Percentiles rank a stretch among this genome's conserved stretches.
Conservation (phyloP, 2,888 invertebrate genomes). For the Mimas tiliae region DNA sequence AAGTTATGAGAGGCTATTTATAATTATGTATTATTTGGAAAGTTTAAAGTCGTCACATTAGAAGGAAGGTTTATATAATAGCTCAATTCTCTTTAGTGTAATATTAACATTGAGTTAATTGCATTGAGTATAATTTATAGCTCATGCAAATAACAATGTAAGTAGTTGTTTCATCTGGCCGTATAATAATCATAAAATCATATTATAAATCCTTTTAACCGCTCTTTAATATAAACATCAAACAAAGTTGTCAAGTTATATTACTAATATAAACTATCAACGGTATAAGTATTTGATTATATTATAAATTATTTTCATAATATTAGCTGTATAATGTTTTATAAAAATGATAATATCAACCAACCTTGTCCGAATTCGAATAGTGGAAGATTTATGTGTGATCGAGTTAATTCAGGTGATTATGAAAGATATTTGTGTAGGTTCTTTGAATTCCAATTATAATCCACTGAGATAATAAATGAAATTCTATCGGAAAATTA, state of each 20-base stretch:
- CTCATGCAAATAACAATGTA: background rate
- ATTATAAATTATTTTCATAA: background rate
- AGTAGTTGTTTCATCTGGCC: no score
- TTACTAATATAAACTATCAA: background rate
- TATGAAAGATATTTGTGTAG: background rate
- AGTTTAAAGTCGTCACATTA: no score
- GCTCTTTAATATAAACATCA: background rate
- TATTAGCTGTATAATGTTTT: background rate
- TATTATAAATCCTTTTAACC: background rate
- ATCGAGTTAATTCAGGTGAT: background rate
- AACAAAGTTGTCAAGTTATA: background rate
- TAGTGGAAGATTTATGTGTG: background rate
- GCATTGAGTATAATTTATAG: conserved; percentile 4
- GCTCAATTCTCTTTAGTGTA: background rate
- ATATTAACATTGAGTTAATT: background rate
- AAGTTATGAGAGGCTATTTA: no score
- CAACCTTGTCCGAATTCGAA: conserved; percentile 4
- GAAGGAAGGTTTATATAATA: background rate
- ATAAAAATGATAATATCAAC: background rate
- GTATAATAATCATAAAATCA: background rate
- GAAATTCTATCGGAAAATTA: background rate
- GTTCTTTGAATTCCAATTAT: background rate
- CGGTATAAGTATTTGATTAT: background rate
- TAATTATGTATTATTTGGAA: no score
- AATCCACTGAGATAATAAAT: conserved; percentile 5